These are phyloP conservation scores for Tringa solitaria DNA, from an alignment of 2,113 vertebrate genomes.

Conservation along the genomic window DNA sequence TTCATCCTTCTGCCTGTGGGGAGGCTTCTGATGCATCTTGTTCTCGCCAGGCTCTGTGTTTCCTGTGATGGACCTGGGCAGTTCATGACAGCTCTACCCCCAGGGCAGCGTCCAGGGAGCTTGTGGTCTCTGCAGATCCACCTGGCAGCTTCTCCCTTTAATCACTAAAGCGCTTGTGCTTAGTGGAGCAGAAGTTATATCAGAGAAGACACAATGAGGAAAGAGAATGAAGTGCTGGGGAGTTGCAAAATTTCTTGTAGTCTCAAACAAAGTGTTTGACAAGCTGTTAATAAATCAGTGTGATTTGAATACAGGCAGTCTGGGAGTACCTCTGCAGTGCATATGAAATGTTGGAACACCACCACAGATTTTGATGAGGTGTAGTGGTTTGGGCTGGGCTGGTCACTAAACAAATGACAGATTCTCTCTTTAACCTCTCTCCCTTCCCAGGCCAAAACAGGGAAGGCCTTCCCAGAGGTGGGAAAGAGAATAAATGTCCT, in stretches of 20 bases:
- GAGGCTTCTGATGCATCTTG: neutral
- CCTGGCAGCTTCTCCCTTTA: neutral
- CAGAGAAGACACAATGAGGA: neutral
- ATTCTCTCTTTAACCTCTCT: neutral
- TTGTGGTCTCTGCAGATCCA: neutral
- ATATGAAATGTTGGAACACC: neutral
- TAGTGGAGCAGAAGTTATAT: neutral
- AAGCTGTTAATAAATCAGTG: neutral
- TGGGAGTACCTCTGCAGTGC: neutral
- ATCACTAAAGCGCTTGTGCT: neutral
- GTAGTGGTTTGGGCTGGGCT: neutral
- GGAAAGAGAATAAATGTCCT: neutral
- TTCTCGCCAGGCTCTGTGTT: neutral
- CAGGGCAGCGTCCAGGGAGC: neutral
- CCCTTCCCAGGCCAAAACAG: neutral
- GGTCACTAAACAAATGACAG: neutral
- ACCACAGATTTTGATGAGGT: neutral
- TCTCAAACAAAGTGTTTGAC: neutral
- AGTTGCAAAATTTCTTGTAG: neutral
- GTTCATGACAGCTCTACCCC: neutral
- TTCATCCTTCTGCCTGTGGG: neutral
- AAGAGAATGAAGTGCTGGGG: neutral
- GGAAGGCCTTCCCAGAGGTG: neutral
- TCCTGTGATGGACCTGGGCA: accelerated
- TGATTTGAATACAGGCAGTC: neutral